Evolutionary conservation across 1,140 invertebrate species (phyloP).

Genomic region (Aphaenogaster ashmeadi): DNA sequence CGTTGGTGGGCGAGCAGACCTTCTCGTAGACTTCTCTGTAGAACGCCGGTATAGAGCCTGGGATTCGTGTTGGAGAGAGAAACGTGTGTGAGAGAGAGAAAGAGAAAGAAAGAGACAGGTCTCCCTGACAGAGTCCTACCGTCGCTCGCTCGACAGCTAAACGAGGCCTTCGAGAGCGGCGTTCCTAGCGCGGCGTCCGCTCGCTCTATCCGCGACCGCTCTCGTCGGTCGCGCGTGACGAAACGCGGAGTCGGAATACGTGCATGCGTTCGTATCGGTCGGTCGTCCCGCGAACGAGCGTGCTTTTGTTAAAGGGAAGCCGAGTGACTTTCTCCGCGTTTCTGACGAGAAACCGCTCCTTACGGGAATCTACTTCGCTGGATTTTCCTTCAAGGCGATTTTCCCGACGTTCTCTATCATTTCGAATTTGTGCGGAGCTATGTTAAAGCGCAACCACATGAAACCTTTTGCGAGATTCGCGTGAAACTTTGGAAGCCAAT

Average conservation of each 20-base stretch:
- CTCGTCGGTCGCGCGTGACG: conserved; percentile 51
- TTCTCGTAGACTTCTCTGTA: conserved; percentile 90
- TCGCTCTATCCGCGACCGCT: conserved; percentile 11
- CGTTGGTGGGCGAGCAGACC: conserved; percentile 89
- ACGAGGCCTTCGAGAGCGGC: conserved; percentile 55
- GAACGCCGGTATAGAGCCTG: conserved; percentile 89
- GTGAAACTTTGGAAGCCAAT: not conserved
- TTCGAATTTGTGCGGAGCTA: not conserved
- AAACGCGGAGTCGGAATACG: not conserved
- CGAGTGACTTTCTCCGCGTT: conserved; percentile 33
- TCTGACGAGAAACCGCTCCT: conserved; percentile 5
- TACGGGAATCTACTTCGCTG: not conserved
- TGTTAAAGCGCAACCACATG: not conserved
- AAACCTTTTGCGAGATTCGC: not conserved
- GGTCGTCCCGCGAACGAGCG: conserved; percentile 26
- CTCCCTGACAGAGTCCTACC: not conserved
- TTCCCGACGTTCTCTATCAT: not conserved
- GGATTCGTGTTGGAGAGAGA: conserved; percentile 22
- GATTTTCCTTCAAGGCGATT: not conserved
- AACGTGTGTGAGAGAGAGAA: conserved; percentile 35
- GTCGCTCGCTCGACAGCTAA: conserved; percentile 2
- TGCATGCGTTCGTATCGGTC: conserved; percentile 6
- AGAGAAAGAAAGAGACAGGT: conserved; percentile 8
- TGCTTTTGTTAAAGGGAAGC: conserved; percentile 32
- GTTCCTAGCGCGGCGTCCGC: conserved; percentile 20